Evolutionary conservation across 2,797 vertebrate species (phyloP), one percentile per base, ranked within the genome.

Genomic region (Lutjanus campechanus): DNA sequence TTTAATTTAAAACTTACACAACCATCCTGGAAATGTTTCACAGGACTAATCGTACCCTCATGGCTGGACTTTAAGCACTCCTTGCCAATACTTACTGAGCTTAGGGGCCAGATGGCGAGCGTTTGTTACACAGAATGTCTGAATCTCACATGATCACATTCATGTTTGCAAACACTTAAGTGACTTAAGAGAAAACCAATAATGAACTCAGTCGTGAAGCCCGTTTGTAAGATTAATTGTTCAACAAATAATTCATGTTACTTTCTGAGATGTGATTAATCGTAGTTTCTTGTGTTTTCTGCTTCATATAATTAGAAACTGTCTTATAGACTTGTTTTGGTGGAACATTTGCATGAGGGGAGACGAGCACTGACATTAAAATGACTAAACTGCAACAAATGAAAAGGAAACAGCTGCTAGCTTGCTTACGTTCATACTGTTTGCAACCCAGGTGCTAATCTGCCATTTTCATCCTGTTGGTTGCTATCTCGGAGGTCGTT

Each of bases 41-140:
- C 22, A 36, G 58, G 51, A 55, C 50, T 64, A 25, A 60, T 50
- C 19, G 25, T 40, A 10, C 72, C 80, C 55, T 68, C 72, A 46
- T 65, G 62, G 59, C 22, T 74, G 76, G 58, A 78, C 56, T 72
- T 76, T 43, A 63, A 55, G 25, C 20, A 13, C 15, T 29, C 43
- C 47, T 46, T 70, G 76, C 71, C 69, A 76, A 20, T 68, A 22
- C 63, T 60, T 56, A 12, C 47, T 61, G 20, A 59, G 60, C 53
- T 70, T 54, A n/a, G 49, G 46, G 58, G 67, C 75, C 78, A 84
- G 73, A 87, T 81, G 76, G 85, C 17, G 22, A 76, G n/a, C 46
- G 58, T 74, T 70, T 61, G 58, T 71, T 51, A 51, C 53, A 72
- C 36, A 7, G 19, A 53, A 49, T 40, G 29, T 69, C 58, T 53